Base-by-base conservation (phyloP, 2,113 vertebrate species). In the Jacana jacana region DNA sequence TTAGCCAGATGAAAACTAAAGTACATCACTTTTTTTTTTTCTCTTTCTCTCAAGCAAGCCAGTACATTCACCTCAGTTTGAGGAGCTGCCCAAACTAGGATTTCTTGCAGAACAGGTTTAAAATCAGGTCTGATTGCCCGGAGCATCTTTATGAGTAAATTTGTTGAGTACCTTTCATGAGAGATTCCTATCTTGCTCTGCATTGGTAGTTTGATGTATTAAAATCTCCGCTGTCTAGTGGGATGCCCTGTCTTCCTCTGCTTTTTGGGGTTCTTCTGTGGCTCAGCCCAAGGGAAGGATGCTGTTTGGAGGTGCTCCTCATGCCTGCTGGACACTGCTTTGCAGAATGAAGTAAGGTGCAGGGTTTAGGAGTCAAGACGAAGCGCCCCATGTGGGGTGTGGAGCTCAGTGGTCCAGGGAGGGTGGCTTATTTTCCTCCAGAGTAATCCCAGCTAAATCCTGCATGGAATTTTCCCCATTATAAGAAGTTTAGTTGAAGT, bases 31-130 rank as follows among this genome's bases (percentile, higher is more conserved):
- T 46, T 46, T 17, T 15, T 10, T 28, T 44, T 20, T 7, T 3
- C 0, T 6, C 23, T 11, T 9, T 6, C 1, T 13, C 42, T 27
- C 5, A 28, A 79, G 77, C 69, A 94, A 54, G 80, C 33, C 23
- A 65, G 54, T 87, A 65, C 69, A 52, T 86, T 81, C 14, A 11
- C n/a, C 57, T 78, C 48, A 0, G 1, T 73, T 42, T 73, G 49
- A 87, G 70, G 70, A 93, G 81, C 40, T 76, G 66, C 93, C 83
- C 54, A 76, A 93, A 91, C 84, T 39, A 52, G 86, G 92, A 57
- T 92, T 94, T 96, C 93, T 90, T 88, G 95, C 77, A 81, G 77
- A 97, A 82, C 93, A 77, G 86, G 95, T 96, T 96, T 97, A 63
- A 92, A 89, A 91, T 85, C 37, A 81, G 30, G 61, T 85, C 49